Evolutionary conservation across 2,888 invertebrate genomes (phyloP).

Genomic region (Drosophila macrospina): DNA sequence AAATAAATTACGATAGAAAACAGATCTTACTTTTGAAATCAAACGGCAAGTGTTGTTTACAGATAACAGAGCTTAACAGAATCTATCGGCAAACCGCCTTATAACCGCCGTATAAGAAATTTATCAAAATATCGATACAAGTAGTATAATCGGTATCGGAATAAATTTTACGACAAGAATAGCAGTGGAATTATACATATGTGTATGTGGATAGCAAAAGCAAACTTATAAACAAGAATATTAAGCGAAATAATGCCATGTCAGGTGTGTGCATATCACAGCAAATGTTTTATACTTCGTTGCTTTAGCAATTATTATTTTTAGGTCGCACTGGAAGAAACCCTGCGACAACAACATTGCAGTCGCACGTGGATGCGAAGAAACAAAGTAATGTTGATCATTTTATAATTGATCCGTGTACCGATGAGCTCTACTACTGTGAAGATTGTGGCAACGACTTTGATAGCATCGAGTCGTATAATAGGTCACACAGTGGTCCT

Average conservation of each 20-base stretch:
- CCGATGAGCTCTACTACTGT: conserved; percentile 52
- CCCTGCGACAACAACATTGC: neutral
- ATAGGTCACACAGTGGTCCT: conserved; percentile 32
- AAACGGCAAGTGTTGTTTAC: neutral
- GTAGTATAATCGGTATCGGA: conserved; percentile 22
- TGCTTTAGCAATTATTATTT: neutral
- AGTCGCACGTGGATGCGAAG: conserved; percentile 44
- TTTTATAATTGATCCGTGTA: conserved; percentile 47
- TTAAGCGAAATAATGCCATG: conserved; percentile 47
- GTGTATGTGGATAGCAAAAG: neutral
- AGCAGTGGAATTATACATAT: conserved; percentile 10
- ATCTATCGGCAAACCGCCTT: conserved; percentile 10
- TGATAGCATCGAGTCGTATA: conserved; percentile 48
- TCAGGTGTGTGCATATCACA: conserved; percentile 43
- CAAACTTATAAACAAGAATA: neutral
- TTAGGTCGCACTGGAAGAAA: conserved; percentile 18
- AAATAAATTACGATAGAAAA: conserved; percentile 53
- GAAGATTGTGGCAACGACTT: conserved; percentile 53
- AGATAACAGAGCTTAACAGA: too few relatives aligned
- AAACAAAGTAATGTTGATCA: conserved; percentile 38
- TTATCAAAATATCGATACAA: neutral
- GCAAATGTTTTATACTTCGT: neutral
- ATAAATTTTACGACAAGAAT: conserved; percentile 16
- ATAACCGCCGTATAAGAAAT: neutral
- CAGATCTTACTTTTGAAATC: neutral